Evolutionary conservation across 2,888 invertebrate species (phyloP).

Genomic region (Latrodectus elegans): DNA sequence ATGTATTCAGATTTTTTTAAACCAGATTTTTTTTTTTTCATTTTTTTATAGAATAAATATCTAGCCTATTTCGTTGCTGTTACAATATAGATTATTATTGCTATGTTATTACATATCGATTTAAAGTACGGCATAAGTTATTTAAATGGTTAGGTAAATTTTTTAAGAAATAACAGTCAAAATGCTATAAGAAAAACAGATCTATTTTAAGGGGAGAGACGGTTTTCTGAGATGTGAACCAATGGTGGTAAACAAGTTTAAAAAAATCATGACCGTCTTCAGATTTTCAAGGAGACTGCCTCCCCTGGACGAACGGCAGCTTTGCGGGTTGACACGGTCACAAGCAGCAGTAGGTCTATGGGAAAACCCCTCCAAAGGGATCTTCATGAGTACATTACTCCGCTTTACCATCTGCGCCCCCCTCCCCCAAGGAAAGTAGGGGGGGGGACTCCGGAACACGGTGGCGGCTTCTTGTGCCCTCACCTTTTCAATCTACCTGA

Average conservation of each 20-base stretch:
- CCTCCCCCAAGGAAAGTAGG: not conserved
- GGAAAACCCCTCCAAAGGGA: conserved; percentile 12
- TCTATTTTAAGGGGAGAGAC: no score
- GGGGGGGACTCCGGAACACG: not conserved
- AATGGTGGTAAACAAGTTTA: not conserved
- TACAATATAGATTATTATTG: no score
- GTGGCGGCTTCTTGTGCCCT: not conserved
- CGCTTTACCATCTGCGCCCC: conserved; percentile 21
- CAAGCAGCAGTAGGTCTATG: conserved; percentile 52
- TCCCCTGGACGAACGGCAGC: not conserved
- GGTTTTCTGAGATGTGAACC: no score
- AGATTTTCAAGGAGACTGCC: not conserved
- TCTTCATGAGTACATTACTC: conserved; percentile 23
- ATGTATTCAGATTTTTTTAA: no score
- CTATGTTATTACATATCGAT: no score
- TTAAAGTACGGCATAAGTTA: no score
- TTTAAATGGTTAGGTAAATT: no score
- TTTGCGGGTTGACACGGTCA: conserved; percentile 57
- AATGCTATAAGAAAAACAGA: no score
- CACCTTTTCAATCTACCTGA: not conserved
- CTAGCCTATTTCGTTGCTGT: no score
- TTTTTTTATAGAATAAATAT: no score
- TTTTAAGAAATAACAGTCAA: no score
- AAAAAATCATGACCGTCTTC: not conserved
- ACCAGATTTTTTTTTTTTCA: no score